phyloP scores from a whole-genome alignment of 2,888 invertebrate species.

The Dichetophora obliterata region DNA sequence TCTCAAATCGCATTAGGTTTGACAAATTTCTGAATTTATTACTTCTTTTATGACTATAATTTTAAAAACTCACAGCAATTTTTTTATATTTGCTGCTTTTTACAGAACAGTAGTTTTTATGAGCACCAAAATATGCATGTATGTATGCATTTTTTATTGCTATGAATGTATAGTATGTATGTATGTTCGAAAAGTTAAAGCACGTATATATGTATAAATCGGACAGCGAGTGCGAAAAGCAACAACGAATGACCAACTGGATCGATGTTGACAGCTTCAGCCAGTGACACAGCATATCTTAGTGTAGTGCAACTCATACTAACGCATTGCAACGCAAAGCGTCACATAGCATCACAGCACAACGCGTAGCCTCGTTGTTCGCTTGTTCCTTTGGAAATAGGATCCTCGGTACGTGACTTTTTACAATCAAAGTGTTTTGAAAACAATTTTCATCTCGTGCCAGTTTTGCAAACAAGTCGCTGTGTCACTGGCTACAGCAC shows the following conservation, averaged over 20 bases:
- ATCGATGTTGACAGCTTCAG: background rate
- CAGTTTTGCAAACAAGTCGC: background rate
- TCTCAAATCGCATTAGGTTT: background rate
- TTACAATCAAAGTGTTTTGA: slow-evolving; percentile 19
- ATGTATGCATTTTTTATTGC: no score
- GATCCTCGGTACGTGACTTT: slow-evolving; percentile 23
- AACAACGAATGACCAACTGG: no score
- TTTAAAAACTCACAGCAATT: background rate
- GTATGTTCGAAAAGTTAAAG: no score
- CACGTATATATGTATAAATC: no score
- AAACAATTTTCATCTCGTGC: background rate
- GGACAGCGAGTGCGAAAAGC: no score
- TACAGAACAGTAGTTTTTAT: no score
- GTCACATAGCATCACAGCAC: background rate
- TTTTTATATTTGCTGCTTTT: no score
- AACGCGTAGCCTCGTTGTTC: background rate
- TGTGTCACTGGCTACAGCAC: background rate
- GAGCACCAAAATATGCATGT: no score
- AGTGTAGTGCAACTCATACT: background rate
- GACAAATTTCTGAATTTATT: no score
- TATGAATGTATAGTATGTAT: no score
- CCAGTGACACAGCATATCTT: background rate
- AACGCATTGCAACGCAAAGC: background rate
- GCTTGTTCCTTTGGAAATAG: slow-evolving; percentile 9
- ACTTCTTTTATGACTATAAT: background rate